phyloP scores from a whole-genome alignment of 2,888 invertebrate species.

The Omphaloscelis lunosa region DNA sequence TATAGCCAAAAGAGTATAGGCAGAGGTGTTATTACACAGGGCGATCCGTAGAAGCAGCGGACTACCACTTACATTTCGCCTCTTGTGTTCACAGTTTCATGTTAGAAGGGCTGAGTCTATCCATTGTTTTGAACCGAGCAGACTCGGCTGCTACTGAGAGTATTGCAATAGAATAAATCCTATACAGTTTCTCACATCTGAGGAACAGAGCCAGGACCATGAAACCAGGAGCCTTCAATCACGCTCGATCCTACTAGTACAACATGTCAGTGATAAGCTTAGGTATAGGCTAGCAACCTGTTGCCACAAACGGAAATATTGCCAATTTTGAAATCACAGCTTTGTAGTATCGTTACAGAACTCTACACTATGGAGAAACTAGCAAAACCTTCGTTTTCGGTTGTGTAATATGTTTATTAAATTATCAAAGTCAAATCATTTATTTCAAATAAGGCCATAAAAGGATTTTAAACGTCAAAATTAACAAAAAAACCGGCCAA shows the following conservation, averaged over 20 bases:
- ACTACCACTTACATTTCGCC: neutral
- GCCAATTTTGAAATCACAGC: slow-evolving; percentile 26
- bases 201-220: too few species aligned
- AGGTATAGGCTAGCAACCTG: slow-evolving; percentile 31
- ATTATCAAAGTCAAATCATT: too few species aligned
- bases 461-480: too few species aligned
- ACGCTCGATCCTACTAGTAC: too few species aligned
- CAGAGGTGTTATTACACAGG: neutral
- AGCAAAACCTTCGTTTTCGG: too few species aligned
- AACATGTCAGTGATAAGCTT: neutral
- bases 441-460: too few species aligned
- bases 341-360: neutral
- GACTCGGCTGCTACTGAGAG: neutral
- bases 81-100: too few species aligned
- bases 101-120: neutral
- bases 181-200: neutral
- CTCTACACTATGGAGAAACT: neutral
- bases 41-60: neutral
- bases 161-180: neutral
- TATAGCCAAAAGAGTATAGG: neutral
- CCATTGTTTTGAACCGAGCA: neutral
- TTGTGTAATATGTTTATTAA: too few species aligned
- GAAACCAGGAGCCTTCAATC: too few species aligned
- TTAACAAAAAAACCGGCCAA: too few species aligned
- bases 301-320: slow-evolving; percentile 28